A percentile compares a stretch with the other conserved stretches of the same genome.
Evolutionary conservation across 2,113 vertebrate species (phyloP).

Genomic region (Burhinus bistriatus): DNA sequence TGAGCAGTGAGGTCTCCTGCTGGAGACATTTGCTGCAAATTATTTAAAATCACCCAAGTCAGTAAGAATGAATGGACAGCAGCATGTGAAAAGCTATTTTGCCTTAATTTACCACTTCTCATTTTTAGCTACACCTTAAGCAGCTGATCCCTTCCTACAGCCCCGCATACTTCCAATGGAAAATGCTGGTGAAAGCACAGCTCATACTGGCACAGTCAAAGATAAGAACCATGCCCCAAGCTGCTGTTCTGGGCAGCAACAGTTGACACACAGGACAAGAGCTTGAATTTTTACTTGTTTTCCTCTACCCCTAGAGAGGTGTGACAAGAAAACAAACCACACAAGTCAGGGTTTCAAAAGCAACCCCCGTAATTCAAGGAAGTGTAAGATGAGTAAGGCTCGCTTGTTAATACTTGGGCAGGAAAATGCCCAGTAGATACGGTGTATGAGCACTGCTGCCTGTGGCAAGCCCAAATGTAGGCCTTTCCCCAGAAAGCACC

Average conservation of each 20-base stretch:
- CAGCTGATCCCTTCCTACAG: not conserved
- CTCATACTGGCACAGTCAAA: not conserved
- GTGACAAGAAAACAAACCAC: not conserved
- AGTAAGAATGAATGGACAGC: not conserved
- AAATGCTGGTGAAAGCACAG: not conserved
- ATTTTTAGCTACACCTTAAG: not conserved
- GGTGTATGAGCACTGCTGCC: not conserved
- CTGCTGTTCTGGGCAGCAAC: not conserved
- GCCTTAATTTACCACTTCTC: not conserved
- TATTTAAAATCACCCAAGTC: not conserved
- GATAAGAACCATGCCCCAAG: not conserved
- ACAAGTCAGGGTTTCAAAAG: not conserved
- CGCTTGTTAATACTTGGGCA: not conserved
- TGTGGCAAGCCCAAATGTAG: not conserved
- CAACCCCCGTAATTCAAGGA: not conserved
- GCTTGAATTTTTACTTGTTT: not conserved
- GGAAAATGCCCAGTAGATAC: not conserved
- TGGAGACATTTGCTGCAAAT: not conserved
- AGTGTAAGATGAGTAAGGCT: not conserved
- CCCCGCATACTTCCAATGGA: not conserved
- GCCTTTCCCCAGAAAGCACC: not conserved
- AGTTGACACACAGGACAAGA: not conserved
- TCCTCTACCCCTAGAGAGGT: not conserved
- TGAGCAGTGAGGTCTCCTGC: not conserved
- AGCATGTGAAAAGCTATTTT: not conserved